Conservation (phyloP, 2,888 invertebrate genomes). For the Ophion obscuratus region DNA sequence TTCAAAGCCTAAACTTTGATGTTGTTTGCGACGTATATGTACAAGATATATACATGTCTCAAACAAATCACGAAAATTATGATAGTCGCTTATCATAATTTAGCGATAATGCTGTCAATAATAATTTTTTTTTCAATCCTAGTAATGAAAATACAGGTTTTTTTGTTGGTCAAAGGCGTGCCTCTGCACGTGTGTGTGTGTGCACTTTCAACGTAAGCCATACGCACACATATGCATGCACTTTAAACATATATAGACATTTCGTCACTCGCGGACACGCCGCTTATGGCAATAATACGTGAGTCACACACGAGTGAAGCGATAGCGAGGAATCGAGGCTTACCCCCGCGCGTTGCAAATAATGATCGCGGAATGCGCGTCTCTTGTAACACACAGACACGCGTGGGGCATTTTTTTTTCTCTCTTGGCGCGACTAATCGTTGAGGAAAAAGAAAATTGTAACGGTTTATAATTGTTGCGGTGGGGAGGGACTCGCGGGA, state of each 20-base stretch:
- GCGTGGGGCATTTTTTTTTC: constrained; percentile 14
- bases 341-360: constrained; percentile 8
- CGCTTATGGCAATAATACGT: constrained; percentile 30
- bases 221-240: too few species aligned
- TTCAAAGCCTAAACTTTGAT: too few species aligned
- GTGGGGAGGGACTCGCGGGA: background rate
- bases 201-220: too few species aligned
- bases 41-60: too few species aligned
- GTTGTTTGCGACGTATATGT: too few species aligned
- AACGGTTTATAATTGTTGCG: constrained; percentile 41
- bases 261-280: constrained; percentile 53
- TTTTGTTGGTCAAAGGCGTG: too few species aligned
- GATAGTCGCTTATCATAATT: too few species aligned
- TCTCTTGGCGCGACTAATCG: constrained; percentile 19
- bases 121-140: too few species aligned
- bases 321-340: constrained; percentile 24
- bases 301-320: constrained; percentile 31
- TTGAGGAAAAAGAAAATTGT: constrained; percentile 14
- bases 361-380: constrained; percentile 32
- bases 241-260: constrained; percentile 23
- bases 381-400: constrained; percentile 22
- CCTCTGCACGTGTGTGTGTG: too few species aligned
- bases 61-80: too few species aligned
- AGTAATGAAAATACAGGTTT: too few species aligned
- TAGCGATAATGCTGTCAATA: too few species aligned